Evolutionary conservation across 64 coral and sea anemone species (phyloP).

Genomic region (Trachythela sp.): DNA sequence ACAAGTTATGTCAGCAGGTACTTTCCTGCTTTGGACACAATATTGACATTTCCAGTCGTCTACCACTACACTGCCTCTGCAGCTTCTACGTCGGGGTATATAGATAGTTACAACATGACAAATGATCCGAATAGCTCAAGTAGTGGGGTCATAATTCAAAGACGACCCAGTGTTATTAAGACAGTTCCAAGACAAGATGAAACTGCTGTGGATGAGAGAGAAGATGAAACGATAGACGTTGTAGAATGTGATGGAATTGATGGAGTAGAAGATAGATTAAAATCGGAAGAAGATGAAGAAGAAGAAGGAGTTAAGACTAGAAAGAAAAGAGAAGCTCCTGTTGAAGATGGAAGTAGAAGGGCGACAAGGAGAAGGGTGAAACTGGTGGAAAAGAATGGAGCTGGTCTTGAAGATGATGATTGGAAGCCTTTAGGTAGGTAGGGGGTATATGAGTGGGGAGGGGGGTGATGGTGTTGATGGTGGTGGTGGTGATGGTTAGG

Average conservation of each 20-base stretch:
- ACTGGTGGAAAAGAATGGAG: not conserved
- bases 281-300: not conserved
- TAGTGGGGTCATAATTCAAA: not conserved
- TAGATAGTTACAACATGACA: not conserved
- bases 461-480: not conserved
- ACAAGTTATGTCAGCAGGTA: not conserved
- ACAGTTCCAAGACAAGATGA: not conserved
- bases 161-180: slow-evolving; percentile 4
- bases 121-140: not conserved
- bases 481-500: too few relatives aligned
- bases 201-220: not conserved
- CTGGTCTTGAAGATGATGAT: not conserved
- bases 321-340: not conserved
- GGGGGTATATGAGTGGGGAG: not conserved
- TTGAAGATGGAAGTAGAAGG: not conserved
- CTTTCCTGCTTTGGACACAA: not conserved
- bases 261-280: not conserved
- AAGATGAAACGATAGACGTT: not conserved
- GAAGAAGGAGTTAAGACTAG: not conserved
- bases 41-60: not conserved
- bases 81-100: not conserved
- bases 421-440: not conserved
- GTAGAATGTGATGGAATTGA: not conserved
- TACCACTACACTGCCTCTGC: not conserved
- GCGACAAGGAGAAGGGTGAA: not conserved